Percentiles rank a stretch among this genome's conserved stretches.
Conservation (phyloP, 2,797 vertebrate genomes). For the Girardinus metallicus region DNA sequence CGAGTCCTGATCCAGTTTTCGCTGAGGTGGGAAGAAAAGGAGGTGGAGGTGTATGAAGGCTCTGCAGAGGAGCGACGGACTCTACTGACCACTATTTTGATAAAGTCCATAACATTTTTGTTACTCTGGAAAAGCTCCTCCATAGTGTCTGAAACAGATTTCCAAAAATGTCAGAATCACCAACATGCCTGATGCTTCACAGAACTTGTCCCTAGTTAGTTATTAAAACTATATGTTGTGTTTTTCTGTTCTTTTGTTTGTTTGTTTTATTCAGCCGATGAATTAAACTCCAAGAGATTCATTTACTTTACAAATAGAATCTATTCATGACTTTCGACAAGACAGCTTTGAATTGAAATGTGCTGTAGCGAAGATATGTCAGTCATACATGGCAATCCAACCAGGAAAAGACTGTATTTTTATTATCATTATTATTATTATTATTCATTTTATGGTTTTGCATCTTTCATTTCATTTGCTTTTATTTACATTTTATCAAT, state of each 20-base stretch:
- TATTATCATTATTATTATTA: neutral
- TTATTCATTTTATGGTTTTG: neutral
- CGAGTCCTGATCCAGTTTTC: conserved; percentile 76
- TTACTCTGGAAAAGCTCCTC: conserved; percentile 82
- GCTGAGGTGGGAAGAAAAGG: conserved; percentile 67
- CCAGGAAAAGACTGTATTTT: neutral
- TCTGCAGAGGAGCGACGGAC: conserved; percentile 80
- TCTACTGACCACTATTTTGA: conserved; percentile 89
- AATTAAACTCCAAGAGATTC: neutral
- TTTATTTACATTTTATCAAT: neutral
- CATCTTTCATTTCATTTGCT: neutral
- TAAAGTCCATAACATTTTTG: conserved; percentile 88
- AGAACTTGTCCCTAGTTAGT: neutral
- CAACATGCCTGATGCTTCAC: conserved; percentile 1
- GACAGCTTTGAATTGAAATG: neutral
- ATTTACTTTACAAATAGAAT: neutral
- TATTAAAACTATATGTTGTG: neutral
- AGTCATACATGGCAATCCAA: neutral
- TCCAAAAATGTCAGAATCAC: conserved; percentile 18
- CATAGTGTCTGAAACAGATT: conserved; percentile 81
- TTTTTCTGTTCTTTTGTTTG: too few relatives aligned
- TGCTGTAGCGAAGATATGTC: neutral
- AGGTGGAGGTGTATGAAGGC: conserved; percentile 47
- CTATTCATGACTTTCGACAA: neutral
- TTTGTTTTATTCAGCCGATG: neutral